A percentile compares a stretch with the other conserved stretches of the same genome.
Evolutionary conservation across 2,797 vertebrate genomes (phyloP).

Genomic region (Loris lydekkerianus): DNA sequence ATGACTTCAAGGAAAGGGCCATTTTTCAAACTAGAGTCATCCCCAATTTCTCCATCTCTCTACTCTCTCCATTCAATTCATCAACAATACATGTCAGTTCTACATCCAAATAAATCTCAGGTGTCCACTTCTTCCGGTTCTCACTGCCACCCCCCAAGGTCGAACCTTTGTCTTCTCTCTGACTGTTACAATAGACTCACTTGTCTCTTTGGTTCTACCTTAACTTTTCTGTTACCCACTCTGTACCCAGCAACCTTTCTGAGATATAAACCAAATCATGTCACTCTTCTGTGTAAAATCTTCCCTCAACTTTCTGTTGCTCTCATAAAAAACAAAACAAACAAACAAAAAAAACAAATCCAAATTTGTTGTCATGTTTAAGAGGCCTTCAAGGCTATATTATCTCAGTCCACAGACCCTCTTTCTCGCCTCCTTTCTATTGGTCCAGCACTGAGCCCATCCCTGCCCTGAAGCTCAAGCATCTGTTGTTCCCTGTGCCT

Average conservation of each 20-base stretch:
- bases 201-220: slow-evolving; percentile 32
- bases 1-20: slow-evolving; percentile 77
- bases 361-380: neutral
- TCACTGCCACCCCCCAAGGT: slow-evolving; percentile 59
- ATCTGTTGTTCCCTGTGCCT: neutral
- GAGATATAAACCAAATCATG: slow-evolving; percentile 38
- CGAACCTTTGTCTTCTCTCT: slow-evolving; percentile 30
- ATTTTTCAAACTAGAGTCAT: slow-evolving; percentile 73
- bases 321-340: neutral
- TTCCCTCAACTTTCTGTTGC: neutral
- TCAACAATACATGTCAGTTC: slow-evolving; percentile 62
- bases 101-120: slow-evolving; percentile 70
- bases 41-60: slow-evolving; percentile 70
- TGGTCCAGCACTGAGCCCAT: neutral
- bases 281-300: neutral
- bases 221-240: neutral
- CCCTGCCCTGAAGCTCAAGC: neutral
- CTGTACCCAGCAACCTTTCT: slow-evolving; percentile 35
- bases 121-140: slow-evolving; percentile 50
- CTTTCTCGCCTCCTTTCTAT: neutral
- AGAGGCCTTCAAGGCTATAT: neutral
- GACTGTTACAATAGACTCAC: neutral
- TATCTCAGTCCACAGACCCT: neutral
- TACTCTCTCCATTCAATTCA: slow-evolving; percentile 17
- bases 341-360: neutral